Evolutionary conservation across 2,888 invertebrate genomes (phyloP), one percentile per base, ranked within the genome.

Genomic region (Sisyra terminalis): DNA sequence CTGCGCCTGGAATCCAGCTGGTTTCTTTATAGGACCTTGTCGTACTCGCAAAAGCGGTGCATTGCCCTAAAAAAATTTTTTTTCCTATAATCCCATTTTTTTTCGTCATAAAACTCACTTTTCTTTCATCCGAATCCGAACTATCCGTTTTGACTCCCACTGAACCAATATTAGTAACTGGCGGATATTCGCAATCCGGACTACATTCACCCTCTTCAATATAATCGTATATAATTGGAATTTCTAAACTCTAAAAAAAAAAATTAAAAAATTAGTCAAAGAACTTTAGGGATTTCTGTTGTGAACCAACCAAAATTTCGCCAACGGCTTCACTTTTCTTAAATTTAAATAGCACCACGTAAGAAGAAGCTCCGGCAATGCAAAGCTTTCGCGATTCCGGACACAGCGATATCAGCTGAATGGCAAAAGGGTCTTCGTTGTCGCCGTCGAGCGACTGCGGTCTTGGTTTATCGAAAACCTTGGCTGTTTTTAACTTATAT

Each of bases 401-500:
- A 64, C 94, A 96, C 56, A 98, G 71, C 54, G 84, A 82, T 58
- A 90, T 75, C 58, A 86, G 75, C 65, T 92, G 87, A 54, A 96
- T 75, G 46, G 87, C 89, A 59, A 93, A 80, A 34, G 92, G 90
- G 57, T 87, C 84, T 49, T 93, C 92, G 51, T 86, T 83, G 41
- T 66, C 58, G 44, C 63, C 64, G 50, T 78, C 77, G 52, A 74
- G 57, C 50, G 76, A 75, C 48, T 73, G 67, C 45, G 72, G 64
- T 57, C 70, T 74, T 49, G 78, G 76, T 56, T 78, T 76, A 58
- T 86, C 86, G 61, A 86, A 85, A 44, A 84, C 73, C 71, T 96
- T 94, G 52, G 89, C 86, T 59, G 94, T 94, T 72, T 96, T 97
- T 57, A 97, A 69, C 73, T 96, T 96, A 70, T 97, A 97, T 58